Evolutionary conservation across 2,888 invertebrate species (phyloP).

Genomic region (Entomobrya multifasciata): DNA sequence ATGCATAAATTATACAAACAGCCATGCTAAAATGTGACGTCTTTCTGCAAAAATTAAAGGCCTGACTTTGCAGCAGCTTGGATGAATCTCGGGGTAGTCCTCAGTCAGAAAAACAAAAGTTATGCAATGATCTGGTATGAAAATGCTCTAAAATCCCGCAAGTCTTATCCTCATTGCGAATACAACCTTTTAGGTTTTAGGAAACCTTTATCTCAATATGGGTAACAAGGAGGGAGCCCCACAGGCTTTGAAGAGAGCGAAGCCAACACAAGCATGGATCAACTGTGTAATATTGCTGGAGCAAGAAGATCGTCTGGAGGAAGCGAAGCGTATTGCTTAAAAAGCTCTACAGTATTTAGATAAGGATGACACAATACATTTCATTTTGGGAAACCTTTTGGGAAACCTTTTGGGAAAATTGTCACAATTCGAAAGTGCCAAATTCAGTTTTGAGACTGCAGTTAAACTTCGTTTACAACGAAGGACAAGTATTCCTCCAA

Average conservation of each 20-base stretch:
- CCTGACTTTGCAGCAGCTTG: slow-evolving; percentile 96
- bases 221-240: slow-evolving; percentile 88
- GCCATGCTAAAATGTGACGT: too few relatives aligned
- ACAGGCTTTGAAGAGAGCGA: slow-evolving; percentile 91
- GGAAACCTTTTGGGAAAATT: slow-evolving; percentile 94
- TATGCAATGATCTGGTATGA: slow-evolving; percentile 91
- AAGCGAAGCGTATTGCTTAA: slow-evolving; percentile 87
- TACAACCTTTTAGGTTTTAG: slow-evolving; percentile 98
- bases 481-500: slow-evolving; percentile 84
- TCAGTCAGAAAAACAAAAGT: slow-evolving; percentile 87
- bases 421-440: slow-evolving; percentile 89
- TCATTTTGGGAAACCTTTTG: slow-evolving; percentile 93
- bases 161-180: slow-evolving; percentile 93
- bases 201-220: slow-evolving; percentile 93
- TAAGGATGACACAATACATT: slow-evolving; percentile 89
- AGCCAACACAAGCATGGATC: slow-evolving; percentile 94
- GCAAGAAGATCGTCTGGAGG: slow-evolving; percentile 86
- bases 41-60: too few relatives aligned
- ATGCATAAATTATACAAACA: too few relatives aligned
- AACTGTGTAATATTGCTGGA: slow-evolving; percentile 93
- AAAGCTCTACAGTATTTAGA: slow-evolving; percentile 88
- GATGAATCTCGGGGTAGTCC: slow-evolving; percentile 98
- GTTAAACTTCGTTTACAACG: slow-evolving; percentile 83
- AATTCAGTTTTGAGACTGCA: slow-evolving; percentile 89
- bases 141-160: slow-evolving; percentile 88